Conservation (phyloP, 2,888 invertebrate species). For the Eupithecia insigniata region DNA sequence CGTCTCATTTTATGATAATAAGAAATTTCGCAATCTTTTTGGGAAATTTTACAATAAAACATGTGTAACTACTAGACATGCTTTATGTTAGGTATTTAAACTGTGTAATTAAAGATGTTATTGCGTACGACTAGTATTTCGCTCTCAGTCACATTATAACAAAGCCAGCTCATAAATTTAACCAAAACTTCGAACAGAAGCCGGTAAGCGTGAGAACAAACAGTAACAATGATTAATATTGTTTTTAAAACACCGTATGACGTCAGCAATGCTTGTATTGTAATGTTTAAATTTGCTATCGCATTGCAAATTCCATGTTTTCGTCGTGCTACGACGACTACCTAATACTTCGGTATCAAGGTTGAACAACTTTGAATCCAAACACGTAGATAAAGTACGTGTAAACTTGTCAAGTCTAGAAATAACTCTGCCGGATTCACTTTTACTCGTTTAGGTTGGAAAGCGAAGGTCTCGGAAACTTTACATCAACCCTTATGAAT, state of each 20-base stretch:
- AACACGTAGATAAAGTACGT: slow-evolving; percentile 16
- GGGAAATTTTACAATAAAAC: not conserved
- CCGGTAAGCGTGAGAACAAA: slow-evolving; percentile 28
- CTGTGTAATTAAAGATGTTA: not conserved
- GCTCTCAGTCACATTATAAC: not conserved
- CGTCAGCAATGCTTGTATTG: slow-evolving; percentile 31
- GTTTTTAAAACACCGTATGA: slow-evolving; percentile 35
- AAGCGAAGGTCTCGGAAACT: not conserved
- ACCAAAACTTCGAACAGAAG: slow-evolving; percentile 9
- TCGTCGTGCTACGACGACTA: slow-evolving; percentile 21
- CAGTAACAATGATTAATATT: slow-evolving; percentile 26
- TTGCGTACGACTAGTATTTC: not conserved
- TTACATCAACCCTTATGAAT: not conserved
- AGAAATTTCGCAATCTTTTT: no score
- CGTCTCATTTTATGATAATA: no score
- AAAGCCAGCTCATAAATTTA: slow-evolving; percentile 6
- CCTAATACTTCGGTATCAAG: slow-evolving; percentile 21
- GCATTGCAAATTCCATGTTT: slow-evolving; percentile 32
- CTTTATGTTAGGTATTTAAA: no score
- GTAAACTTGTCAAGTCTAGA: not conserved
- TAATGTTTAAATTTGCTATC: slow-evolving; percentile 35
- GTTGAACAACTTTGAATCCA: slow-evolving; percentile 30
- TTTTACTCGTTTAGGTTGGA: not conserved
- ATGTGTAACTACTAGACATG: not conserved
- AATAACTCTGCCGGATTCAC: not conserved